Percentiles rank a stretch among this genome's conserved stretches.
Evolutionary conservation across 2,113 vertebrate species (phyloP).

Genomic region (Circaetus cinerascens): DNA sequence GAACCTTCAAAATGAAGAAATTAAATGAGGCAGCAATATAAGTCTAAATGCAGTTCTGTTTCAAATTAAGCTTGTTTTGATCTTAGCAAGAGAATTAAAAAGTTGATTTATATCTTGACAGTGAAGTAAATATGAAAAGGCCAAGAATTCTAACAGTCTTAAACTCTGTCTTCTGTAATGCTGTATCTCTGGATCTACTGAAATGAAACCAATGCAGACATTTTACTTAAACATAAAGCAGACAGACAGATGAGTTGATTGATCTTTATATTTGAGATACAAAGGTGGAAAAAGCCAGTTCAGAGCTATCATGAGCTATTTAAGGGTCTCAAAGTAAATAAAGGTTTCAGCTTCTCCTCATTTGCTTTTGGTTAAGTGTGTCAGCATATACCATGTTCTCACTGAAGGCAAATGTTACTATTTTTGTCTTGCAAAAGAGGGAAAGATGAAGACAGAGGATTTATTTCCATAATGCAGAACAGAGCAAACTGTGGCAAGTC

Average conservation of each 20-base stretch:
- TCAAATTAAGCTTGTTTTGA: slow-evolving; percentile 27
- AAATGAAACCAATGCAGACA: not conserved
- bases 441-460: not conserved
- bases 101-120: slow-evolving; percentile 1
- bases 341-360: not conserved
- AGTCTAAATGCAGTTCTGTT: not conserved
- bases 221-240: not conserved
- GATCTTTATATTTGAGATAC: not conserved
- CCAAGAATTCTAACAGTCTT: not conserved
- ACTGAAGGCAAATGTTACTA: not conserved
- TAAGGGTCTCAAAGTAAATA: not conserved
- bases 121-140: not conserved
- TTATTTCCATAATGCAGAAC: not conserved
- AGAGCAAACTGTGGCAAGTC: not conserved
- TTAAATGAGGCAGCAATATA: not conserved
- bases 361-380: not conserved
- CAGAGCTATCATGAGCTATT: not conserved
- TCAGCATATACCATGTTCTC: not conserved
- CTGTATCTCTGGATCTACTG: not conserved
- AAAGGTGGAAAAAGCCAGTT: not conserved
- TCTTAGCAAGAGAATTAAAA: not conserved
- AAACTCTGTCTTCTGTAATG: not conserved
- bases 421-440: not conserved
- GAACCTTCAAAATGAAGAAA: not conserved
- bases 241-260: not conserved